Base-by-base conservation (phyloP, 23 tunicate genomes). In the Trididemnum miniatum region DNA sequence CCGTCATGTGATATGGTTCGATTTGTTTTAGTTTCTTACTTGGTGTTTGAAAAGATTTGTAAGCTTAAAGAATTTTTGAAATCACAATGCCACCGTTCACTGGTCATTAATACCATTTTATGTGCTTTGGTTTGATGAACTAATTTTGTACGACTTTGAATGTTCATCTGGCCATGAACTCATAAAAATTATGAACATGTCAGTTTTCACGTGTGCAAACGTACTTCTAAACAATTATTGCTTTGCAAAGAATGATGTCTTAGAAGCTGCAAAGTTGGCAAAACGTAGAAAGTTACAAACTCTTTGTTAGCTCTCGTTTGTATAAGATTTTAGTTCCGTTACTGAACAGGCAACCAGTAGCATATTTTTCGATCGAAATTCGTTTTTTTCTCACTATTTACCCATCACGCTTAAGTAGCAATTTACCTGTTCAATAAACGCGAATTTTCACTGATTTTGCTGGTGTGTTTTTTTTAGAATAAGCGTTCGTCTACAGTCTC, bases 271-370 rank as follows among this genome's bases (percentile, higher is more conserved):
- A 40, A 73, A 73, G 29, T n/a, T n/a, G 59, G 79, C 59, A 20
- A 39, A 73, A 39, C 79, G 79, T 2, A 73, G 79, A 40, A 73
- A 37, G 24, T 39, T 73, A 39, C 59, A 73, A 39, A 73, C 79
- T 2, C 59, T 73, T 44, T 44, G 54, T 44, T 44, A 44, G 54
- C 54, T 44, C 15, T 44, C 54, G 15, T 44, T 44, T 44, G 54
- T 44, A 44, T 44, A 9, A 15, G 54, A 9, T 44, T 44, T 44
- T 7, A 44, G 54, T 15, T 44, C 12, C 54, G 15, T 44, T 44
- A 44, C 9, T 44, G 9, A 15, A 15, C 9, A 44, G 15, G 54
- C 54, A 44, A 44, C 54, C 54, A 44, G 54, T 15, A 15, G 15
- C 15, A 15, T 44, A 7, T 44, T 44, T 44, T 44, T 44, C 54